Conservation (phyloP, 2,113 vertebrate species). For the Misgurnus anguillicaudatus region DNA sequence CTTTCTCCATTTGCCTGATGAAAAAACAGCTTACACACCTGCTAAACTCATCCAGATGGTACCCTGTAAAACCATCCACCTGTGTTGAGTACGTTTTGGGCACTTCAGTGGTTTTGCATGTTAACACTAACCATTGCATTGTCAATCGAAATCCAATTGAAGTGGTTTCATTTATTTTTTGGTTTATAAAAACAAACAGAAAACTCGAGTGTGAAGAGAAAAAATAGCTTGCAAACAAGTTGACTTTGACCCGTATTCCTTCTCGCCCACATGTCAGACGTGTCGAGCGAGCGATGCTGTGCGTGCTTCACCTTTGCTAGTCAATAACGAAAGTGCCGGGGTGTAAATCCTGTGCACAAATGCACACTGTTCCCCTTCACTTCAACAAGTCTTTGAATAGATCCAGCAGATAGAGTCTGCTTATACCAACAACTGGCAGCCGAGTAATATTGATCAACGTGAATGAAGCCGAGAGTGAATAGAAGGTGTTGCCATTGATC, state of each 20-base stretch:
- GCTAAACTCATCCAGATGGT: conserved; percentile 4
- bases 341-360: conserved; percentile 38
- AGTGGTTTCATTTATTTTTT: too few relatives aligned
- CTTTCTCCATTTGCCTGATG: conserved; percentile 4
- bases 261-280: too few relatives aligned
- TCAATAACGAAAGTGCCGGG: conserved; percentile 22
- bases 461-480: conserved; percentile 31
- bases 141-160: not conserved
- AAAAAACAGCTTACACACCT: not conserved
- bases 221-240: not conserved
- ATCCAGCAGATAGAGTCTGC: conserved; percentile 1
- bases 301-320: conserved; percentile 3
- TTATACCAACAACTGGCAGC: not conserved
- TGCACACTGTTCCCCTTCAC: conserved; percentile 22
- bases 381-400: conserved; percentile 16
- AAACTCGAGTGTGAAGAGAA: too few relatives aligned
- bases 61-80: not conserved
- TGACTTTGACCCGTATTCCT: not conserved
- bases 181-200: not conserved
- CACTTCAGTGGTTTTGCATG: conserved; percentile 28
- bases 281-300: not conserved
- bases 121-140: not conserved
- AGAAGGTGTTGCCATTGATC: conserved; percentile 55
- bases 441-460: conserved; percentile 50
- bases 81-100: not conserved